Evolutionary conservation across 2,888 invertebrate species (phyloP).

Genomic region (Chrysolina oricalcia): DNA sequence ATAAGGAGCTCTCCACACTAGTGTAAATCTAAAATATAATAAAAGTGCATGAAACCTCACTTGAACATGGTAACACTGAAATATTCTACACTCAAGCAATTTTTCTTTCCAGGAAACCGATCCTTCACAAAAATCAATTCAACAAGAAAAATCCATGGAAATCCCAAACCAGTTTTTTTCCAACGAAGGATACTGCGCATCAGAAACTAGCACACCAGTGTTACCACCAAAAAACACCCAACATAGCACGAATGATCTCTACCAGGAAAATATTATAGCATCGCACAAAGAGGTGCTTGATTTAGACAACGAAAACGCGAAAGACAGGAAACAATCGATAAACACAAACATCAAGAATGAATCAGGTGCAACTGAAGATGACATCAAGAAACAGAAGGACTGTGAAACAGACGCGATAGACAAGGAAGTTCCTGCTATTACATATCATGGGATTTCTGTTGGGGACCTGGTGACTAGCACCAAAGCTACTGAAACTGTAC

Average conservation of each 20-base stretch:
- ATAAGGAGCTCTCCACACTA: too few relatives aligned
- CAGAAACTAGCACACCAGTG: conserved; percentile 16
- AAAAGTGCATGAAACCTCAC: too few relatives aligned
- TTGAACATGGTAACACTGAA: too few relatives aligned
- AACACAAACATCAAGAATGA: not conserved
- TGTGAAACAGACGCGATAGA: not conserved
- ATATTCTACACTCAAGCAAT: too few relatives aligned
- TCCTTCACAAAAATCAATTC: too few relatives aligned
- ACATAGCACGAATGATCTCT: not conserved
- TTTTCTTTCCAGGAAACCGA: not conserved
- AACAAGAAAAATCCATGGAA: not conserved
- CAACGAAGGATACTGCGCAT: conserved; percentile 28
- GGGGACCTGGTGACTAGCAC: not conserved
- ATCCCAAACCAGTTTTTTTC: conserved; percentile 17
- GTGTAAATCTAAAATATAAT: too few relatives aligned
- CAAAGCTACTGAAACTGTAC: conserved; percentile 35
- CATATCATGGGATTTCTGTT: not conserved
- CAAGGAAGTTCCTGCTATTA: not conserved
- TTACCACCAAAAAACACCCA: not conserved
- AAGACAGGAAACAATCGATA: conserved; percentile 17
- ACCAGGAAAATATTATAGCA: not conserved
- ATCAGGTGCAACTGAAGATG: not conserved
- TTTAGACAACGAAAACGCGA: conserved; percentile 4
- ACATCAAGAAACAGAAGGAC: not conserved
- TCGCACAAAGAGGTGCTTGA: not conserved